Conservation (phyloP, 2,113 vertebrate genomes). For the Sylvietta virens region DNA sequence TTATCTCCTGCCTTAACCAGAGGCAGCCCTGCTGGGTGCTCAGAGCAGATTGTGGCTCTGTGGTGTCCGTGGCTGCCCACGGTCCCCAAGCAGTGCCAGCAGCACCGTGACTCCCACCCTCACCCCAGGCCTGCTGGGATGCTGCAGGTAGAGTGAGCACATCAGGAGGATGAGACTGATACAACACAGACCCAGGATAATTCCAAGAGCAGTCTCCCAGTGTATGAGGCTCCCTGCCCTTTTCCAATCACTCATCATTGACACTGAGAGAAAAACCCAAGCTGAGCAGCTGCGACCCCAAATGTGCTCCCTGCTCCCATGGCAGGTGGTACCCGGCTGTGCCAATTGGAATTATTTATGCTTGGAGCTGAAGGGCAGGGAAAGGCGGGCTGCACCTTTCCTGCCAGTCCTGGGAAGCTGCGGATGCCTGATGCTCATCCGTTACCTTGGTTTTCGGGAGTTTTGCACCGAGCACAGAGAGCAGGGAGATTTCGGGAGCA, state of each 20-base stretch:
- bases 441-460: neutral
- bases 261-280: neutral
- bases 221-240: neutral
- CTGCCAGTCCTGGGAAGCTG: neutral
- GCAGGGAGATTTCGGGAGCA: neutral
- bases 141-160: neutral
- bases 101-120: neutral
- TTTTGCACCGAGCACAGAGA: neutral
- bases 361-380: neutral
- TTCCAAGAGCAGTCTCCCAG: neutral
- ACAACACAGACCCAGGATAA: neutral
- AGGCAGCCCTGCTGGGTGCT: accelerated
- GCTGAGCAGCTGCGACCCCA: neutral
- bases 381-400: neutral
- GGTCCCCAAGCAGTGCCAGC: accelerated
- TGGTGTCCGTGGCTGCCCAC: neutral
- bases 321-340: neutral
- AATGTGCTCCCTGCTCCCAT: neutral
- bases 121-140: neutral
- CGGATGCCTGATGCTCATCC: accelerated
- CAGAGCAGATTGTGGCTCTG: neutral
- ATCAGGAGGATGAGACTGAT: accelerated
- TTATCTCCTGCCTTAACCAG: neutral
- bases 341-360: accelerated
- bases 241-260: neutral